Base-by-base conservation (phyloP, 2,113 vertebrate species). In the Boleophthalmus pectinirostris region DNA sequence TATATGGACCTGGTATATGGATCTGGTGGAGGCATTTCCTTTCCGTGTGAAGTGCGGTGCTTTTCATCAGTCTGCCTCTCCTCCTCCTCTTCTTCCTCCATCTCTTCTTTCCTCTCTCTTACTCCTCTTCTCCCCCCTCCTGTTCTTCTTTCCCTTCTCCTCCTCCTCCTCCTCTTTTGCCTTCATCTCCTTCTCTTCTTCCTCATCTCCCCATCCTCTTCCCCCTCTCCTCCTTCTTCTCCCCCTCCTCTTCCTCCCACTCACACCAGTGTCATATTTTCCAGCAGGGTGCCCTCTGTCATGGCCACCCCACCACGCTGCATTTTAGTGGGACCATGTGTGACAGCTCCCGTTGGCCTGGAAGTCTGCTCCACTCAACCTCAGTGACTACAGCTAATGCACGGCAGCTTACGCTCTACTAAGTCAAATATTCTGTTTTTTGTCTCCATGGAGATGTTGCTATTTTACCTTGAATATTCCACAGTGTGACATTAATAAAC, bases 261-360 rank as follows among this genome's bases (percentile, higher is more conserved):
- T 5, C 43, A 70, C 21, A 53, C 74, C 72, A 54, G 18, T 77
- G 43, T 82, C 66, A 65, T 72, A 64, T 82, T 78, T 84, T 74
- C 70, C 78, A 75, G 38, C 74, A 69, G 46, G 63, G 77, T 46
- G 80, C 70, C 15, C 70, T 74, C 64, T 51, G 60, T 64, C 21
- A 69, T 35, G 65, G 69, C 77, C n/a, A 24, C 70, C 45, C 54
- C 43, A 65, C 69, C 54, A 71, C 68, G 68, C 78, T 66, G 60
- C 72, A 29, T 77, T 73, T 82, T 77, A 74, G 13, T 68, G 33
- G 66, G 77, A 71, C 66, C 57, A 24, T 29, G 54, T 60, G 14
- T 82, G 72, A 77, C 73, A 80, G 77, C 46, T 75, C 63, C 64
- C 69, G 64, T 21, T 45, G 76, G 54, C 77, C 66, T 38, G 72